Conservation (phyloP, 2,888 invertebrate genomes). For the Drosophila antonietae region DNA sequence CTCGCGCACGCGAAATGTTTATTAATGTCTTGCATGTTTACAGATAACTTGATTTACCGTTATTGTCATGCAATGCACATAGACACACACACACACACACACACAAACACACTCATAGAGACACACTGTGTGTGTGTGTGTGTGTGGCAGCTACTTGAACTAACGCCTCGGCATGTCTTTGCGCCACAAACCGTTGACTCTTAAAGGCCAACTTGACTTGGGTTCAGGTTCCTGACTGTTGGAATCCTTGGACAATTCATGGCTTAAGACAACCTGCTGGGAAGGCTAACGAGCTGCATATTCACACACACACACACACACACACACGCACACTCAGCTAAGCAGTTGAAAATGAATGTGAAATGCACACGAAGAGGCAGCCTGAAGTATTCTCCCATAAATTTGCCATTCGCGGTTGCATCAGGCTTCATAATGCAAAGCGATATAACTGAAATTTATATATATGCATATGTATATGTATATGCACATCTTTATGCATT, state of each 20-base stretch:
- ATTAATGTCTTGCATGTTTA: slow-evolving; percentile 82
- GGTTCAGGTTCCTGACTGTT: slow-evolving; percentile 13
- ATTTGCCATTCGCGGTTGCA: slow-evolving; percentile 54
- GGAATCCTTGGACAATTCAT: slow-evolving; percentile 46
- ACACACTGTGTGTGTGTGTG: slow-evolving; percentile 2
- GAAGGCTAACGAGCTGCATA: slow-evolving; percentile 68
- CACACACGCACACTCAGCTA: background rate
- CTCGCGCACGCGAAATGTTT: slow-evolving; percentile 83
- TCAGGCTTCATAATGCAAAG: slow-evolving; percentile 49
- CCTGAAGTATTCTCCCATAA: slow-evolving; percentile 31
- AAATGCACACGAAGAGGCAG: slow-evolving; percentile 72
- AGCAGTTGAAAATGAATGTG: slow-evolving; percentile 63
- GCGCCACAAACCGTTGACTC: slow-evolving; percentile 60
- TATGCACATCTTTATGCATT: background rate
- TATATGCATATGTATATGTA: background rate
- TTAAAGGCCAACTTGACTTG: slow-evolving; percentile 65
- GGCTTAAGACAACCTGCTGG: slow-evolving; percentile 7
- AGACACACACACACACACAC: slow-evolving; percentile 29
- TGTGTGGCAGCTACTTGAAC: slow-evolving; percentile 48
- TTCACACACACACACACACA: slow-evolving; percentile 19
- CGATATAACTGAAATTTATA: slow-evolving; percentile 17
- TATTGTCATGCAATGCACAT: slow-evolving; percentile 78
- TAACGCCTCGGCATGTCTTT: slow-evolving; percentile 58
- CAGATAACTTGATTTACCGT: slow-evolving; percentile 82
- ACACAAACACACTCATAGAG: background rate